phyloP scores from a whole-genome alignment of 2,797 vertebrate species.

The Pseudomugil gertrudae region DNA sequence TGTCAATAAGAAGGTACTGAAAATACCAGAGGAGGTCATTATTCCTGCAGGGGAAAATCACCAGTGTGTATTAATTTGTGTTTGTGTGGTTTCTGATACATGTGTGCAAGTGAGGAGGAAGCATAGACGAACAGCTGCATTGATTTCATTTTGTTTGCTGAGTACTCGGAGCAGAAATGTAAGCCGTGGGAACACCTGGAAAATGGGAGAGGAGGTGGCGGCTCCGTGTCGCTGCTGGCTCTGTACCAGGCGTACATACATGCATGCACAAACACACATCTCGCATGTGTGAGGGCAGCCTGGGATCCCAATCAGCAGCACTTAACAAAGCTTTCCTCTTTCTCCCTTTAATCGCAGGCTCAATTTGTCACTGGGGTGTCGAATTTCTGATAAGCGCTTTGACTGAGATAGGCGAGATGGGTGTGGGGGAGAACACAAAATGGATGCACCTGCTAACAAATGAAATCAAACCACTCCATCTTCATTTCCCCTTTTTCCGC shows the following conservation, averaged over 20 bases:
- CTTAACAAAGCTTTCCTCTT: constrained; percentile 80
- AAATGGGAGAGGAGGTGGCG: constrained; percentile 64
- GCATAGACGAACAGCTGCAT: constrained; percentile 70
- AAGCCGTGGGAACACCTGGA: constrained; percentile 82
- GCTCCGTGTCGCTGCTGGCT: constrained; percentile 70
- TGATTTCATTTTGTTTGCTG: constrained; percentile 77
- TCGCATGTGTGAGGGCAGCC: constrained; percentile 68
- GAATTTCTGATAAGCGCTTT: constrained; percentile 83
- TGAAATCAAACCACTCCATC: constrained; percentile 83
- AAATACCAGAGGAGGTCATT: constrained; percentile 58
- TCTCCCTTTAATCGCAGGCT: constrained; percentile 80
- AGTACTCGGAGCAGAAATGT: constrained; percentile 76
- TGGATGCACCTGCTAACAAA: constrained; percentile 86
- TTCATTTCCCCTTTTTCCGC: constrained; percentile 74
- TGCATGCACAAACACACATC: constrained; percentile 42
- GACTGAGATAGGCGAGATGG: constrained; percentile 66
- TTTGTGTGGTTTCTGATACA: constrained; percentile 32
- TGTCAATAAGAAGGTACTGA: constrained; percentile 57
- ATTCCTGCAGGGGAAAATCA: constrained; percentile 46
- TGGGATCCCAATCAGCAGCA: constrained; percentile 79
- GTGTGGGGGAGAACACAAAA: constrained; percentile 76
- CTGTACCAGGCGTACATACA: constrained; percentile 56
- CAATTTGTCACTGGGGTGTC: constrained; percentile 84
- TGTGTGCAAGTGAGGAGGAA: constrained; percentile 16
- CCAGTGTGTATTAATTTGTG: constrained; percentile 36